phyloP scores from a whole-genome alignment of 2,797 vertebrate genomes.

The Lacerta bilineata region DNA sequence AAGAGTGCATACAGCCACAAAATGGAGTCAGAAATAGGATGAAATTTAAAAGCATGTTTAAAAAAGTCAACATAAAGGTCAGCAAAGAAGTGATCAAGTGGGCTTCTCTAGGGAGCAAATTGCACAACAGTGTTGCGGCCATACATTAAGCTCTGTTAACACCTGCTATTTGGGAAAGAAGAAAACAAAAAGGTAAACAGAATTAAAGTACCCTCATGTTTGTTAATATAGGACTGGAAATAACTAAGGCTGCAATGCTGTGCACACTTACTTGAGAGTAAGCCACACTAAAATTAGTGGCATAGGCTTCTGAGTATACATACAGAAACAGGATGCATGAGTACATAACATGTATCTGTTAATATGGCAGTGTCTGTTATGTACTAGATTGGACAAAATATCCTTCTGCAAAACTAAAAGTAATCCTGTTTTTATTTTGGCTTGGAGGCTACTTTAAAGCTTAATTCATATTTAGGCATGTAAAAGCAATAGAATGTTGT shows the following conservation, averaged over 20 bases:
- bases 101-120: background rate
- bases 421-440: background rate
- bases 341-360: background rate
- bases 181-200: background rate
- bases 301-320: background rate
- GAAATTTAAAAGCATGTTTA: background rate
- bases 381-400: background rate
- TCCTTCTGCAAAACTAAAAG: background rate
- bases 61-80: background rate
- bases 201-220: background rate
- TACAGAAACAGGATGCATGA: background rate
- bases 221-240: background rate
- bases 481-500: background rate
- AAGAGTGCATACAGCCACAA: background rate
- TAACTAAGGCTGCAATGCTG: background rate
- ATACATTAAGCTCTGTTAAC: background rate
- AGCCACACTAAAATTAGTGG: background rate
- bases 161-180: background rate
- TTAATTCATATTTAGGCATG: conserved; percentile 8
- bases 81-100: background rate
- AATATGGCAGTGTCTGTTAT: background rate
- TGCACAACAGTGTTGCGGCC: background rate
- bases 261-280: background rate
- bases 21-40: background rate
- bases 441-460: background rate